phyloP scores from a whole-genome alignment of 2,113 vertebrate genomes.

The Pelecanus crispus region DNA sequence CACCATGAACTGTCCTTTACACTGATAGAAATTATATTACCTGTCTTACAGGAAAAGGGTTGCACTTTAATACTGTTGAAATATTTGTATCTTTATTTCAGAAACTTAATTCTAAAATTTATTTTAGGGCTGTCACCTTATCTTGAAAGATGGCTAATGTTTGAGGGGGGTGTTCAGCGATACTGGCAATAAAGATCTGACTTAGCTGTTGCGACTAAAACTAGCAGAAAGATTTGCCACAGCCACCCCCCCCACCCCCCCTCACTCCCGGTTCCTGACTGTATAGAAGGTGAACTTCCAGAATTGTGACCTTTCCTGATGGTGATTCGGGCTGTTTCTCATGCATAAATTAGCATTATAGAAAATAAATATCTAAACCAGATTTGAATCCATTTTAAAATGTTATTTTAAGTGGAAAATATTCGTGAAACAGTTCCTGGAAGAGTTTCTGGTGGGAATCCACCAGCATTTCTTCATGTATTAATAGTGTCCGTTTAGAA shows the following conservation, averaged over 20 bases:
- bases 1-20: neutral
- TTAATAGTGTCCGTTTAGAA: neutral
- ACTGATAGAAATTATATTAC: neutral
- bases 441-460: neutral
- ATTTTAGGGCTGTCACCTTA: neutral
- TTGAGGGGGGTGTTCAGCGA: neutral
- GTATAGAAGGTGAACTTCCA: neutral
- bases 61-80: neutral
- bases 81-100: neutral
- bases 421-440: neutral
- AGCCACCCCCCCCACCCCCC: no score
- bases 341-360: neutral
- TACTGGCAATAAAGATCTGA: neutral
- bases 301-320: neutral
- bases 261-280: neutral
- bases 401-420: neutral
- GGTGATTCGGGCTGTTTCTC: neutral
- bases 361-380: neutral
- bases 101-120: neutral
- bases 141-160: neutral
- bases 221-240: neutral
- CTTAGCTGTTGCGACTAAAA: neutral
- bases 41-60: neutral
- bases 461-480: neutral
- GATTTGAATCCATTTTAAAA: neutral